Evolutionary conservation across 2,113 vertebrate genomes (phyloP), one percentile per base, ranked within the genome.

Genomic region (Myodes glareolus): DNA sequence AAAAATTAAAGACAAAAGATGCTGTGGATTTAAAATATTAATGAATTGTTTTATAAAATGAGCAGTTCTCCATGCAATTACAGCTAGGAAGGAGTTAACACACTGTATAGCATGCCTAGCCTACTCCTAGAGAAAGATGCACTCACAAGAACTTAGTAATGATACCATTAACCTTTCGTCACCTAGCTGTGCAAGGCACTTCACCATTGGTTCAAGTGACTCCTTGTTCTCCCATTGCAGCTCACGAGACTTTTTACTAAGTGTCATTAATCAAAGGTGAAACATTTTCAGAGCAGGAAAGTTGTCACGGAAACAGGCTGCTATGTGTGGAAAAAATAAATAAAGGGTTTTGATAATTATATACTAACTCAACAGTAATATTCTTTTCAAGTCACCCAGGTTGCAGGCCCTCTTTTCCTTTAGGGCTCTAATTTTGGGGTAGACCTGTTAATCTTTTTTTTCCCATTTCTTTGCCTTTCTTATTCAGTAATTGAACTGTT

Each of bases 341-440:
- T 97, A 96, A 97, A 98, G 94, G 61, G 52, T 31, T 91, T 97
- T 96, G 94, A 90, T 98, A 98, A 97, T 97, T 97, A 97, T 94
- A 96, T 96, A 95, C 96, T 98, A 98, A 97, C 93, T 97, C 90
- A 97, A 96, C 78, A 97, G 90, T 95, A 94, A 96, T 93, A 97
- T 92, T 94, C 94, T 97, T 97, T 96, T 96, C 78, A 97, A 97
- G 93, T 93, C 77, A 97, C 94, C 93, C 25, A 80, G 94, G 75
- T 95, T 96, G 75, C 55, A 94, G 80, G 70, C 95, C 93, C 70
- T 93, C 63, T 97, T 95, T 97, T 93, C 98, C 94, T 98, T 98
- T 95, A 94, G 97, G 96, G 87, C 73, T 94, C 93, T 98, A 96
- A 97, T 97, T 97, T 97, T 27, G 94, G 91, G 82, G 78, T 97